phyloP scores from a whole-genome alignment of 2,113 vertebrate species.

The Passer domesticus region DNA sequence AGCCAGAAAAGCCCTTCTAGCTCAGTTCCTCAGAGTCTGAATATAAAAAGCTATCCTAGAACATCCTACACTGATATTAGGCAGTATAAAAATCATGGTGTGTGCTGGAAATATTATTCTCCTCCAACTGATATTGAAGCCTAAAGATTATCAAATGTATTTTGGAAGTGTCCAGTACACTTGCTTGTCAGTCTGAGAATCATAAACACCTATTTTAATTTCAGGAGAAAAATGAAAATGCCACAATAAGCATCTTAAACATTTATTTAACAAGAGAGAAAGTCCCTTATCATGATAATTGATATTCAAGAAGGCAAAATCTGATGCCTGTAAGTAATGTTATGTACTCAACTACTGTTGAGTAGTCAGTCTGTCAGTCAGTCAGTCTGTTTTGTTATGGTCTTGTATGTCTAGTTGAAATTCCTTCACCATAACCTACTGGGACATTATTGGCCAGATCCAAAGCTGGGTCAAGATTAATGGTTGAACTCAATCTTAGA shows the following conservation, averaged over 20 bases:
- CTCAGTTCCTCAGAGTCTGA: neutral
- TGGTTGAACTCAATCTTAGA: neutral
- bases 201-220: neutral
- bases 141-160: neutral
- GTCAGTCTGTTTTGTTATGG: neutral
- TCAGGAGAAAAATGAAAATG: neutral
- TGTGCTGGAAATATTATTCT: neutral
- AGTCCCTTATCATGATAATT: neutral
- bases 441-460: neutral
- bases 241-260: neutral
- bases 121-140: neutral
- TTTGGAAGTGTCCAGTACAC: neutral
- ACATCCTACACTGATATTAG: neutral
- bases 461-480: neutral
- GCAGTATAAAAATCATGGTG: neutral
- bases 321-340: neutral
- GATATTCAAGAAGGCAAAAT: neutral
- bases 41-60: neutral
- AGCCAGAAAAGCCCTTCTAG: constrained; percentile 3
- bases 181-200: neutral
- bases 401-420: neutral
- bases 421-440: neutral
- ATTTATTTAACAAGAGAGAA: neutral
- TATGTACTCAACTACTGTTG: neutral
- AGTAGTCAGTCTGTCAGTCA: too few relatives aligned